Conservation (phyloP, 2,797 vertebrate species). For the Microtus obscurus region DNA sequence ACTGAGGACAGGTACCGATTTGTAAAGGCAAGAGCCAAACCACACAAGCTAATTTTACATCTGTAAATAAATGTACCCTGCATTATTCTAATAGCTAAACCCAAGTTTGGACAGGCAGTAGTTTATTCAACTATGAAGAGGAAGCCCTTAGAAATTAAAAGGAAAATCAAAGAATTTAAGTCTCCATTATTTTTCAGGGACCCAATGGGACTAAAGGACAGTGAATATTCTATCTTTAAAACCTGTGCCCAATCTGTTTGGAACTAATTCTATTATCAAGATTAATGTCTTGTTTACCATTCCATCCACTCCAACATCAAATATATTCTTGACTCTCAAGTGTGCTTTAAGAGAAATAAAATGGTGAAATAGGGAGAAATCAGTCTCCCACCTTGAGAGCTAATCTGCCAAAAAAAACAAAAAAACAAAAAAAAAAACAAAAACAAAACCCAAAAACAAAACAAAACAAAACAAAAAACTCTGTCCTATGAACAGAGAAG, state of each 20-base stretch:
- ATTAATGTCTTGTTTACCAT: neutral
- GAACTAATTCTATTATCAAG: neutral
- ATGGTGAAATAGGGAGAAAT: neutral
- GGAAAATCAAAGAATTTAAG: neutral
- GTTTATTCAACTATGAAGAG: neutral
- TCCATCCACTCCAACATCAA: neutral
- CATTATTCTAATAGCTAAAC: neutral
- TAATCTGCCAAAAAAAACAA: neutral
- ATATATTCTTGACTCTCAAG: neutral
- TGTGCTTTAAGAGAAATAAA: conserved; percentile 32
- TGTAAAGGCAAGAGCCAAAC: neutral
- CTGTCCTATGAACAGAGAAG: neutral
- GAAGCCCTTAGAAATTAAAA: neutral
- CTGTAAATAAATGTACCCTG: neutral
- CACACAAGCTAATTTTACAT: neutral
- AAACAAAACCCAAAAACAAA: neutral
- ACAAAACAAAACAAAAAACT: neutral
- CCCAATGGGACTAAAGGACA: neutral
- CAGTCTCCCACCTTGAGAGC: neutral
- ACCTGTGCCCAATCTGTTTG: neutral
- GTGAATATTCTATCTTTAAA: neutral
- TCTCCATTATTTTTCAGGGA: neutral
- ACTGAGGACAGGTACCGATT: neutral
- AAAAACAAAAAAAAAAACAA: neutral
- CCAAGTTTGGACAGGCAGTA: neutral